These are phyloP conservation scores for Gastrophryne carolinensis DNA, from an alignment of 2,797 vertebrate species.

Conservation along the genomic window DNA sequence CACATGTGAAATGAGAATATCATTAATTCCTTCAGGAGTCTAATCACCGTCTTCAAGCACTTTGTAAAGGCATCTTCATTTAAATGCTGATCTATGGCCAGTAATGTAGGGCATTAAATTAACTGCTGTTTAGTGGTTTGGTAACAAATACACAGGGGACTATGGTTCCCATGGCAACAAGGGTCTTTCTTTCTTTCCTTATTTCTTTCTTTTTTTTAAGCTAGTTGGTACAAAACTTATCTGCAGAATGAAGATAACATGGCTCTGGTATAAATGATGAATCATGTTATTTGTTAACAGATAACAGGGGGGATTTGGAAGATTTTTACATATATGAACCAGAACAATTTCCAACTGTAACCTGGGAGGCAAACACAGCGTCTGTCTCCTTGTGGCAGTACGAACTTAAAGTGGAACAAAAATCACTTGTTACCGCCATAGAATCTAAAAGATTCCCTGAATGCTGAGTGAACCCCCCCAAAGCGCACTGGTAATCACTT, in stretches of 20 bases:
- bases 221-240: slow-evolving; percentile 13
- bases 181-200: neutral
- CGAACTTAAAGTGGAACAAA: no score
- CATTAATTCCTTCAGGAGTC: slow-evolving; percentile 14
- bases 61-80: slow-evolving; percentile 25
- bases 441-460: no score
- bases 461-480: no score
- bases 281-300: slow-evolving; percentile 6
- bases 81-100: slow-evolving; percentile 18
- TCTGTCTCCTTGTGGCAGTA: neutral
- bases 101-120: slow-evolving; percentile 14
- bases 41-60: slow-evolving; percentile 16
- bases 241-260: slow-evolving; percentile 29
- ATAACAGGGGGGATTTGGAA: neutral
- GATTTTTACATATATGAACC: neutral
- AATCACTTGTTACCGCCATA: no score
- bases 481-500: no score
- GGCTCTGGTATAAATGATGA: slow-evolving; percentile 10
- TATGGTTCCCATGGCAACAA: slow-evolving; percentile 34
- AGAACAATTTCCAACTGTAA: neutral
- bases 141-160: slow-evolving; percentile 13
- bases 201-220: slow-evolving; percentile 1
- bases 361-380: neutral
- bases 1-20: slow-evolving; percentile 16
- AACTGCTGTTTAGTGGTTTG: slow-evolving; percentile 35